A percentile compares a stretch with the other conserved stretches of the same genome.
Conservation (phyloP, 2,888 invertebrate species). For the Geotrupes spiniger region DNA sequence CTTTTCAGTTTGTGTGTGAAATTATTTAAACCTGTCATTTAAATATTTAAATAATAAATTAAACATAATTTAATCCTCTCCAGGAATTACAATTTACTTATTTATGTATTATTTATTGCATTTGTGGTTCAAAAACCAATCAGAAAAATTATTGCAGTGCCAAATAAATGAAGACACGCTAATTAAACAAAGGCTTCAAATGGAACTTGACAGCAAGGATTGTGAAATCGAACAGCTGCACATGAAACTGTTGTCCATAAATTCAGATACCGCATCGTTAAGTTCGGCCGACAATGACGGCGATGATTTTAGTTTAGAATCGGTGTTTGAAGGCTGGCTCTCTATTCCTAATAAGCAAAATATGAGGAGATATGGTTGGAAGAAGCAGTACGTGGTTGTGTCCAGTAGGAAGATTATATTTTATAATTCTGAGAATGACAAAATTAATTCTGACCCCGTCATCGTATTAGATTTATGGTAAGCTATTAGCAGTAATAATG, state of each 20-base stretch:
- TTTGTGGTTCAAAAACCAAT: no score
- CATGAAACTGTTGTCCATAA: slow-evolving; percentile 75
- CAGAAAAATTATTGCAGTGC: slow-evolving; percentile 61
- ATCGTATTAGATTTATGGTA: slow-evolving; percentile 94
- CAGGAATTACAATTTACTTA: no score
- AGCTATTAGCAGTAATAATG: slow-evolving; percentile 42
- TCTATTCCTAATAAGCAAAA: slow-evolving; percentile 94
- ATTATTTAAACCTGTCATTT: no score
- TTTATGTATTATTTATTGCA: no score
- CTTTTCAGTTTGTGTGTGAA: no score
- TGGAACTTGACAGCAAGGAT: slow-evolving; percentile 97
- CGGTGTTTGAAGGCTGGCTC: slow-evolving; percentile 92
- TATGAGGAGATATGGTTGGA: slow-evolving; percentile 94
- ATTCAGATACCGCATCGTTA: slow-evolving; percentile 86
- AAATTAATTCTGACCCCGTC: slow-evolving; percentile 90
- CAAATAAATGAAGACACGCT: slow-evolving; percentile 80
- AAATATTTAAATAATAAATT: no score
- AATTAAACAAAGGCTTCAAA: slow-evolving; percentile 75
- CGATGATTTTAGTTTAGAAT: slow-evolving; percentile 67
- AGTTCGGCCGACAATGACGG: slow-evolving; percentile 87
- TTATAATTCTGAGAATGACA: slow-evolving; percentile 92
- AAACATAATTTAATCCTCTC: no score
- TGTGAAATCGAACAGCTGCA: slow-evolving; percentile 92
- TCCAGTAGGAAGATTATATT: slow-evolving; percentile 96
- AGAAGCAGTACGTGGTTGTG: slow-evolving; percentile 94